Base-by-base conservation (phyloP, 2,113 vertebrate species). In the Dicaeum eximium region DNA sequence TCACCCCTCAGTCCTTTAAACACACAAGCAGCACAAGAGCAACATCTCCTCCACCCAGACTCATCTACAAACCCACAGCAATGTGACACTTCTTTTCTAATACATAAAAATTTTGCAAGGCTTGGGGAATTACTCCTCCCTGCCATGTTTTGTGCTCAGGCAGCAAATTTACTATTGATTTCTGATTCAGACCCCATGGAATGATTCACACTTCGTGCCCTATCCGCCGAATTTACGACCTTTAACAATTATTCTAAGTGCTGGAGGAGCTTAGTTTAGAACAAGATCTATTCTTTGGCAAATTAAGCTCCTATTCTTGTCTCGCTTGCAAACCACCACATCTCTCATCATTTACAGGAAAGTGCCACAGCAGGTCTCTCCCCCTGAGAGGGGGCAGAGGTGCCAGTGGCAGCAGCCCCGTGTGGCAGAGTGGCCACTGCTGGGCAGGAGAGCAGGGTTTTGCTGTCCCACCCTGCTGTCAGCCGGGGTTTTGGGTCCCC, bases 81-180 rank as follows among this genome's bases (percentile, higher is more conserved):
- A 71, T 6, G 35, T 86, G 79, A 90, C 86, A 40, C 71, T 73
- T 78, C 70, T 81, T 77, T 84, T 57, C 85, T 78, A 80, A 95
- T 61, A 95, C 40, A 94, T 69, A 75, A 78, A 72, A 84, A 87
- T 96, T 93, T 88, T 86, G 80, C 89, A 62, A 71, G 56, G 82
- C 93, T 94, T 27, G 67, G 58, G 51, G 86, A 95, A 96, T 97
- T 90, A 81, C 66, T 96, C 91, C 75, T 92, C 67, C 35, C 90
- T 94, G 84, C 88, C 83, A 89, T 57, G 86, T 89, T 96, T 93
- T 97, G 90, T 75, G 94, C 93, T 95, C 93, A 88, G 92, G 86
- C 96, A 96, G 97, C 95, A 97, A 97, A 97, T 97, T 93, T 85
- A 90, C 91, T 97, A 97, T 97, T 3, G 97, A 98, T 98, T 97